Percentiles rank a stretch among this genome's conserved stretches.
phyloP scores from a whole-genome alignment of 2,888 invertebrate genomes.

The Bellardia pandia region DNA sequence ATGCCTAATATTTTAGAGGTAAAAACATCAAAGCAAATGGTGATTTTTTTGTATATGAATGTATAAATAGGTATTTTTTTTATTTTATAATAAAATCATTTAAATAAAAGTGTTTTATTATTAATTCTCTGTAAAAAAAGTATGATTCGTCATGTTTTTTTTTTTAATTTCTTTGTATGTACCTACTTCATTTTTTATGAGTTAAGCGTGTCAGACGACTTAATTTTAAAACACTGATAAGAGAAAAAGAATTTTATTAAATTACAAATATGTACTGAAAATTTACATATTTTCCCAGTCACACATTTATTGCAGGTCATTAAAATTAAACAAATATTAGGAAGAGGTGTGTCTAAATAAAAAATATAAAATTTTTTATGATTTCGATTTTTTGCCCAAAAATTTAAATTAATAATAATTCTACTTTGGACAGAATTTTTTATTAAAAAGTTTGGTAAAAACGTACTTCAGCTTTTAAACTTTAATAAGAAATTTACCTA shows the following conservation, averaged over 20 bases:
- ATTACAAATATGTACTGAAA: not conserved
- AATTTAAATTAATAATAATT: too few species aligned
- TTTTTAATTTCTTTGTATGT: conserved; percentile 55
- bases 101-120: conserved; percentile 38
- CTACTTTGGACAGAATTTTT: too few species aligned
- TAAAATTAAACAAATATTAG: not conserved
- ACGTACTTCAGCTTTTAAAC: too few species aligned
- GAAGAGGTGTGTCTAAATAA: not conserved
- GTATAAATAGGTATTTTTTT: conserved; percentile 14
- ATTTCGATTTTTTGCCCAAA: too few species aligned
- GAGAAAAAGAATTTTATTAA: not conserved
- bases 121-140: conserved; percentile 26
- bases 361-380: not conserved
- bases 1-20: conserved; percentile 73
- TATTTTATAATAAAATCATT: conserved; percentile 57
- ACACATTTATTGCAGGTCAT: not conserved
- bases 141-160: conserved; percentile 75
- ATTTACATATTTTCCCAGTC: not conserved
- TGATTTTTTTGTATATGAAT: not conserved
- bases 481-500: not conserved
- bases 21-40: conserved; percentile 38
- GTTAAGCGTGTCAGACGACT: conserved; percentile 8
- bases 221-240: not conserved
- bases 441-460: too few species aligned
- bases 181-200: conserved; percentile 3